These are phyloP conservation scores for Engraulis encrasicolus DNA, from an alignment of 2,113 vertebrate species.

Conservation along the genomic window DNA sequence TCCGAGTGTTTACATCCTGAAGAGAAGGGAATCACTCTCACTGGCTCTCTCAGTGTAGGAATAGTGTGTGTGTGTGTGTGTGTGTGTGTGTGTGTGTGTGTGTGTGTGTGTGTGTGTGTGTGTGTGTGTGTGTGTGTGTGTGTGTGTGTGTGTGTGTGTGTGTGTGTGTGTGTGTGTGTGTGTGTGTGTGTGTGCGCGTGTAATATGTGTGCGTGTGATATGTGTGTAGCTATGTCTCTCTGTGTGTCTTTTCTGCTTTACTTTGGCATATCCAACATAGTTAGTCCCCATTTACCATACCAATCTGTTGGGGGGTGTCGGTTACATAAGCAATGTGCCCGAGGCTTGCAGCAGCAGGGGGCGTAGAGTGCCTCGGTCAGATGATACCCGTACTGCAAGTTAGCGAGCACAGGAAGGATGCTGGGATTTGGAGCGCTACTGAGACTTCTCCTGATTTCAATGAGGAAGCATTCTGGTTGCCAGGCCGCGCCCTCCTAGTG, in stretches of 20 bases:
- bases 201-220: neutral
- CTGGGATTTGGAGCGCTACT: neutral
- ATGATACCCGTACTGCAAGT: neutral
- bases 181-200: neutral
- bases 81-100: neutral
- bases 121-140: neutral
- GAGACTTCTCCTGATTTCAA: too few relatives aligned
- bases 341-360: neutral
- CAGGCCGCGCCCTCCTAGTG: too few relatives aligned
- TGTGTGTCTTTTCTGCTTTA: neutral
- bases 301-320: neutral
- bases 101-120: neutral
- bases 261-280: neutral
- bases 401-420: neutral
- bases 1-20: slow-evolving; percentile 73
- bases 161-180: neutral
- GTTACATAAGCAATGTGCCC: neutral
- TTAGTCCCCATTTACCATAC: neutral
- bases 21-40: neutral
- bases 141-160: neutral
- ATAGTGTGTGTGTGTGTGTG: neutral
- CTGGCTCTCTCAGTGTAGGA: too few relatives aligned
- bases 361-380: neutral
- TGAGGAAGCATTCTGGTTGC: too few relatives aligned
- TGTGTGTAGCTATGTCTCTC: neutral